Evolutionary conservation across 2,113 vertebrate species (phyloP), one percentile per base, ranked within the genome.

Genomic region (Limanda limanda): DNA sequence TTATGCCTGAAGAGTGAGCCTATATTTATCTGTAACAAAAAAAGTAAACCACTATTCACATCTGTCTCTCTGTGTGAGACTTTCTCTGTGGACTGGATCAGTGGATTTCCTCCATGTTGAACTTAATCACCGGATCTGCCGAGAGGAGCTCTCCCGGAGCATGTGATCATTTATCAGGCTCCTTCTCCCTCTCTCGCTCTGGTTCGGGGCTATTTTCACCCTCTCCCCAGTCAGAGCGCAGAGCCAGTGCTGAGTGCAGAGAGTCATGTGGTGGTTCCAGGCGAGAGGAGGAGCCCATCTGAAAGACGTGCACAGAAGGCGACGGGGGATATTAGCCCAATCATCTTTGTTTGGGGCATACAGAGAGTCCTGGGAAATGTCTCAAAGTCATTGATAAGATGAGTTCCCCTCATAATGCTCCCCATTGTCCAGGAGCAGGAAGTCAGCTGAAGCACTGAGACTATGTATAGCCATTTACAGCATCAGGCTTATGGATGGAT

Each of bases 101-200:
- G 77, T 78, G 78, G 76, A 84, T 84, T 85, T 81, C 82, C 72
- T 90, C 81, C 65, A 72, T 71, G 73, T 84, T 81, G 62, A 84
- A 91, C 75, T 79, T 75, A 86, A 93, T 91, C 92, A 92, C 89
- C 81, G 74, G 89, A 90, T 93, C 90, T 89, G 86, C 91, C 71
- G 65, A 90, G 82, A 91, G 90, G 90, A 91, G 85, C 76, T 88
- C 86, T 91, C 83, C 77, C 47, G 2, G 70, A 91, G 85, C 91
- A 93, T 91, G 91, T 93, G 91, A 93, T 91, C 81, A 81, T 89
- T 91, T 86, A 91, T 90, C 90, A 91, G 90, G 45, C 82, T 86
- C 68, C 74, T 74, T 84, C 81, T 76, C 68, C 54, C 70, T 78
- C 65, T 60, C 76, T 77, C 59, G 35, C 80, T 89, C 74, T 87